Base-by-base conservation (phyloP, 2,888 invertebrate species). In the Gonocerus acuteangulatus region DNA sequence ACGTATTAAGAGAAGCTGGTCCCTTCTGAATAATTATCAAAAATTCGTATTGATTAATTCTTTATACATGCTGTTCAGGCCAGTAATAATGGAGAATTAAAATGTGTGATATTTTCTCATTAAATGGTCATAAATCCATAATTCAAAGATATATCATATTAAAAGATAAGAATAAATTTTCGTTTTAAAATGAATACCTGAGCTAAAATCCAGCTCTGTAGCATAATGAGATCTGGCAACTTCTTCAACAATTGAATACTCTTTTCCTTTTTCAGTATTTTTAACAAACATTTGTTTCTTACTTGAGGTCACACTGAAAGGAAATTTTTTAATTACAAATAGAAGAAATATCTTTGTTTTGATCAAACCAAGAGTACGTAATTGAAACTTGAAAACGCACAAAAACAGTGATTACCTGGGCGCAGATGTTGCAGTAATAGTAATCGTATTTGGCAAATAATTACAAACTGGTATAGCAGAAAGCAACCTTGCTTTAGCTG, bases 221-320 rank as follows among this genome's bases (percentile, higher is more conserved):
- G 70, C 71, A 70, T 83, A 84, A 71, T 81, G 73, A 15, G 74
- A 71, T 39, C 81, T 69, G 1, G 79, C 81, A 23, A 79, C 72
- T 64, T 80, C 74, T 73, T 84, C 84, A 1, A 84, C 83, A 19
- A 74, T 74, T 66, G 76, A 74, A 22, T 77, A 73, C 15, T 72
- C 73, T 42, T 74, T 72, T 16, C 76, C 76, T 18, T 70, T 69
- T 9, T 60, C 64, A 58, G 67, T 67, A 52, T 68, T 66, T 18
- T 67, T 62, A 3, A 71, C 65, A 64, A 74, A 76, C 3, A 68
- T 67, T 39, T 72, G 67, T 63, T 73, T 75, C 32, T 61, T 68
- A 2, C 75, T 74, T 13, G 69, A 22, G 27, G 64, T 61, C 44
- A 69, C 69, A 48, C 71, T 71, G 61, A 57, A 57, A 57, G n/a